Percentiles rank a stretch among this genome's conserved stretches.
Conservation (phyloP, 2,797 vertebrate genomes). For the Parauchenoglanis ngamensis region DNA sequence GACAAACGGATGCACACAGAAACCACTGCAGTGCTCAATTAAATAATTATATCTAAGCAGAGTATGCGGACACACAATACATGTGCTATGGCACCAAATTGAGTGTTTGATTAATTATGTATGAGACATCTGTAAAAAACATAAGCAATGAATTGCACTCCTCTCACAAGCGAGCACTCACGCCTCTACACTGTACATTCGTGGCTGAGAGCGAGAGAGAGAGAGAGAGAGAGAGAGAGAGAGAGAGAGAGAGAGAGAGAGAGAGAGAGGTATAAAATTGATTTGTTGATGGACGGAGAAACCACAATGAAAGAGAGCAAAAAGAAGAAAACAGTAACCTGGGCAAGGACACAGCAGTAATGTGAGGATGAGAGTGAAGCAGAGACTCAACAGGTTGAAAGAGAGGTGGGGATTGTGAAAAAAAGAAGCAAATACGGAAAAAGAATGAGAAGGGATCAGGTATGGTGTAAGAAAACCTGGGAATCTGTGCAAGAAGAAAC, state of each 20-base stretch:
- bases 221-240: neutral
- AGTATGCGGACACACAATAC: constrained; percentile 76
- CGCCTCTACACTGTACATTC: constrained; percentile 72
- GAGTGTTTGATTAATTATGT: constrained; percentile 83
- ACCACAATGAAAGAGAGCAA: constrained; percentile 34
- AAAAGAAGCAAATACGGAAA: constrained; percentile 37
- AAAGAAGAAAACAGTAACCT: constrained; percentile 30
- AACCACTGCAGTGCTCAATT: constrained; percentile 68
- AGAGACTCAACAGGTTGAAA: constrained; percentile 40
- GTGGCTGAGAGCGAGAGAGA: constrained; percentile 59
- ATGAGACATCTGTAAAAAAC: constrained; percentile 76
- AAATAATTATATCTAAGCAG: constrained; percentile 75
- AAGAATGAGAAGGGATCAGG: neutral
- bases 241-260: constrained; percentile 7
- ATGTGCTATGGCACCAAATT: constrained; percentile 71
- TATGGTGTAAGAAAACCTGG: neutral
- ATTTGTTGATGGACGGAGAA: constrained; percentile 43
- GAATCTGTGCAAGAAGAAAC: constrained; percentile 2
- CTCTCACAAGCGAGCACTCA: constrained; percentile 74
- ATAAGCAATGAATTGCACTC: constrained; percentile 73
- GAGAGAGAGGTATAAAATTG: constrained; percentile 31
- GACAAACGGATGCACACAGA: constrained; percentile 47
- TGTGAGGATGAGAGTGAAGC: constrained; percentile 21
- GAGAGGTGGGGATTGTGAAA: constrained; percentile 42
- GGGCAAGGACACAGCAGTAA: constrained; percentile 34